A percentile compares a stretch with the other conserved stretches of the same genome.
phyloP scores from a whole-genome alignment of 2,888 invertebrate genomes.

The Ferrisia virgata region DNA sequence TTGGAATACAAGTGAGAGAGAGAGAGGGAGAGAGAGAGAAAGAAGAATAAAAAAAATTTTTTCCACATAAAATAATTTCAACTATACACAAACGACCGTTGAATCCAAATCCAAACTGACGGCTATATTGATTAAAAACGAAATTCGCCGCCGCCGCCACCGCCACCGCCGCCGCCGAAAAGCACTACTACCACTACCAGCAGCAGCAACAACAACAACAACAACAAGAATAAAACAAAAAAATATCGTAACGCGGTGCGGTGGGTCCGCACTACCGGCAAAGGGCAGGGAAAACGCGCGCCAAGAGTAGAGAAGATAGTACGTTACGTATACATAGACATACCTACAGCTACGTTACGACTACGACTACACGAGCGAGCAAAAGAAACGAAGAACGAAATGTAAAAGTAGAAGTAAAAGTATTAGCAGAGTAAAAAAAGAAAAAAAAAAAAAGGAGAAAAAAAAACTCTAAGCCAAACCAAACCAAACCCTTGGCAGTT shows the following conservation, averaged over 20 bases:
- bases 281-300: not conserved
- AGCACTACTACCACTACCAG: no score
- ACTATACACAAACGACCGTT: not conserved
- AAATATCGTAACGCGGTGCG: no score
- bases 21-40: not conserved
- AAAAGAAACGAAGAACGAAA: not conserved
- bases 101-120: slow-evolving; percentile 5
- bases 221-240: not conserved
- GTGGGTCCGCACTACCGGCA: no score
- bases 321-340: no score
- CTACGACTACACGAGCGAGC: no score
- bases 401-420: not conserved
- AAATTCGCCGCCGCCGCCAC: not conserved
- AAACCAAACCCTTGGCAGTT: not conserved
- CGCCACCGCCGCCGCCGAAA: not conserved
- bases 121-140: not conserved
- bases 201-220: not conserved
- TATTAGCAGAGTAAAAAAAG: no score
- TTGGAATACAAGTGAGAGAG: no score
- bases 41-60: not conserved
- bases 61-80: not conserved
- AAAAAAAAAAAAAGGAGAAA: not conserved
- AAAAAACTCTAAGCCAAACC: no score
- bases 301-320: no score
- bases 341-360: no score